Percentiles rank a stretch among this genome's conserved stretches.
Conservation (phyloP, 2,888 invertebrate species). For the Syrphus vitripennis region DNA sequence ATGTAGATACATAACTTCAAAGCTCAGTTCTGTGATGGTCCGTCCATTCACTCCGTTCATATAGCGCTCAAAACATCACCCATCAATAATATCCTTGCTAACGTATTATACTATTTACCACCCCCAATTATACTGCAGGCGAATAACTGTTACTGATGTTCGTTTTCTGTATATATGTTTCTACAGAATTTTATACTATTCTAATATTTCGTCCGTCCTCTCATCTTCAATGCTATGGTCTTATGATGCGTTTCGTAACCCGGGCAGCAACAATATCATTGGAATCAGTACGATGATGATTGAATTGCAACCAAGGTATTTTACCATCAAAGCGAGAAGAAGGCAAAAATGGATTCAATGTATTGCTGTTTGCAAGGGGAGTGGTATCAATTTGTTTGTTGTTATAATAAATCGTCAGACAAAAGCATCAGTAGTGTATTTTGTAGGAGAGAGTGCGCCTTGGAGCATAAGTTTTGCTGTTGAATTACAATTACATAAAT, state of each 20-base stretch:
- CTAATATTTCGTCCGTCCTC: background rate
- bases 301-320: conserved; percentile 65
- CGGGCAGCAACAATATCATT: conserved; percentile 57
- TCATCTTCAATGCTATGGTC: background rate
- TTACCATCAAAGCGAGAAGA: conserved; percentile 7
- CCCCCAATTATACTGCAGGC: conserved; percentile 22
- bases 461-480: background rate
- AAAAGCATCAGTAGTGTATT: background rate
- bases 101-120: background rate
- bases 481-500: background rate
- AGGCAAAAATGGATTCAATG: conserved; percentile 1
- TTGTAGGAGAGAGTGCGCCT: background rate
- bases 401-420: conserved; percentile 3
- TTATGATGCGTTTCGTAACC: conserved; percentile 38
- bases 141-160: conserved; percentile 51
- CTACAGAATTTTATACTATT: background rate
- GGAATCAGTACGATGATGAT: conserved; percentile 57
- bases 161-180: background rate
- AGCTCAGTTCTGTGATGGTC: background rate
- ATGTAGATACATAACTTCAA: background rate
- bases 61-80: background rate
- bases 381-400: conserved; percentile 41
- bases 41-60: background rate
- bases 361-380: background rate
- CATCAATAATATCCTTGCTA: background rate